These are phyloP conservation scores for Melanotaenia pygmaea DNA, from an alignment of 2,797 vertebrate genomes.

Conservation along the genomic window DNA sequence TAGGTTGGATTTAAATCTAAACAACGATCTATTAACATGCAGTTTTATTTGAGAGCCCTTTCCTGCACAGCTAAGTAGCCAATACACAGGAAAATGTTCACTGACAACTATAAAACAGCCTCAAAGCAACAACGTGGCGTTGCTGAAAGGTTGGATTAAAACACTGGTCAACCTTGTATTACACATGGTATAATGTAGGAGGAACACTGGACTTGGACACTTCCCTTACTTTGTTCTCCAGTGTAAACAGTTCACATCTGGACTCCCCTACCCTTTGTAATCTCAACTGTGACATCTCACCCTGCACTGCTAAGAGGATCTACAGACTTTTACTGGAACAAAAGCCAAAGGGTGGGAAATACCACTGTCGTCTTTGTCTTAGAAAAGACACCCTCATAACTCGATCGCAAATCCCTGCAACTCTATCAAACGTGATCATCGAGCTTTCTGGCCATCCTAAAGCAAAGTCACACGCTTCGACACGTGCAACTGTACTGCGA, in stretches of 20 bases:
- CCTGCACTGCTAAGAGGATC: constrained; percentile 33
- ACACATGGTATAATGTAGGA: background rate
- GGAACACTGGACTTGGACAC: background rate
- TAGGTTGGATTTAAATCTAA: background rate
- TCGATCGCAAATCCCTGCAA: constrained; percentile 5
- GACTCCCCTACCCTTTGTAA: constrained; percentile 24
- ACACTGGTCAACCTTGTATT: background rate
- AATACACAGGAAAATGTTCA: constrained; percentile 1
- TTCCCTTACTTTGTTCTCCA: constrained; percentile 15
- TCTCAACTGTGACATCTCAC: constrained; percentile 15
- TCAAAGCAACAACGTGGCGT: constrained; percentile 10
- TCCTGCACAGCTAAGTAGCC: constrained; percentile 8
- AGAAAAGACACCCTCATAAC: background rate
- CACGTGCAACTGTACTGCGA: constrained; percentile 81
- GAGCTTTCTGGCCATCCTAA: constrained; percentile 37
- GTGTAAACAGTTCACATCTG: constrained; percentile 28
- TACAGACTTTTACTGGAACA: constrained; percentile 42
- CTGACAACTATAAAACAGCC: background rate
- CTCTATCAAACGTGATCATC: constrained; percentile 34
- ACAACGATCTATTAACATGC: constrained; percentile 8
- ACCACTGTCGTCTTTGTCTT: background rate
- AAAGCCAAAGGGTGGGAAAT: constrained; percentile 17
- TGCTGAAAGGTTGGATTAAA: constrained; percentile 16
- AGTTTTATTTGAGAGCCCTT: constrained; percentile 12
- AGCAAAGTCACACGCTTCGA: constrained; percentile 80